A percentile compares a stretch with the other conserved stretches of the same genome.
Evolutionary conservation across 2,113 vertebrate genomes (phyloP).

Genomic region (Taurulus bubalis): DNA sequence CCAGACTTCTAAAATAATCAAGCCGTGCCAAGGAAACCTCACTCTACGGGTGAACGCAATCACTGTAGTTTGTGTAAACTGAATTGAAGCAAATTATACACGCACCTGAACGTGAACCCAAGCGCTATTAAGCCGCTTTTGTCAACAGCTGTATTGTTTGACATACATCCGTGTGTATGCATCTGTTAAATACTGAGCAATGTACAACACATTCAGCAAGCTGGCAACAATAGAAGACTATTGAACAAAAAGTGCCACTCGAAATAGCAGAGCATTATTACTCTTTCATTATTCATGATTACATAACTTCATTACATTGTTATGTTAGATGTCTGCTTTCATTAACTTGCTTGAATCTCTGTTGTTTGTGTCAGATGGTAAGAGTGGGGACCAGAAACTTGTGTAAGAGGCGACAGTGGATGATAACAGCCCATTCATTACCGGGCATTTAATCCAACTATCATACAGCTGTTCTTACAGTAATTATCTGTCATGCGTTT

Average conservation of each 20-base stretch:
- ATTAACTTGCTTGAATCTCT: slow-evolving; percentile 7
- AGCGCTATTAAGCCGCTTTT: background rate
- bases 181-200: background rate
- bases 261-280: background rate
- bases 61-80: background rate
- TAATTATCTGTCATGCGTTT: slow-evolving; percentile 16
- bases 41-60: background rate
- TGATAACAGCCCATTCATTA: slow-evolving; percentile 27
- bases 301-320: background rate
- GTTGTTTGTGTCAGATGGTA: background rate
- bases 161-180: background rate
- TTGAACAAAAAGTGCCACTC: background rate
- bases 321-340: background rate
- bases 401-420: background rate
- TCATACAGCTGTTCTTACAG: slow-evolving; percentile 7
- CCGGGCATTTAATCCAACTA: slow-evolving; percentile 27
- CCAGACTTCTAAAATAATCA: background rate
- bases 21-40: background rate
- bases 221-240: background rate
- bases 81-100: background rate
- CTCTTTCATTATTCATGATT: slow-evolving; percentile 1
- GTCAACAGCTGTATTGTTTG: background rate
- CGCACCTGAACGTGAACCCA: background rate
- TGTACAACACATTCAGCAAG: background rate
- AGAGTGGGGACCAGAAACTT: background rate